Evolutionary conservation across 2,888 invertebrate species (phyloP).

Genomic region (Belgica antarctica): DNA sequence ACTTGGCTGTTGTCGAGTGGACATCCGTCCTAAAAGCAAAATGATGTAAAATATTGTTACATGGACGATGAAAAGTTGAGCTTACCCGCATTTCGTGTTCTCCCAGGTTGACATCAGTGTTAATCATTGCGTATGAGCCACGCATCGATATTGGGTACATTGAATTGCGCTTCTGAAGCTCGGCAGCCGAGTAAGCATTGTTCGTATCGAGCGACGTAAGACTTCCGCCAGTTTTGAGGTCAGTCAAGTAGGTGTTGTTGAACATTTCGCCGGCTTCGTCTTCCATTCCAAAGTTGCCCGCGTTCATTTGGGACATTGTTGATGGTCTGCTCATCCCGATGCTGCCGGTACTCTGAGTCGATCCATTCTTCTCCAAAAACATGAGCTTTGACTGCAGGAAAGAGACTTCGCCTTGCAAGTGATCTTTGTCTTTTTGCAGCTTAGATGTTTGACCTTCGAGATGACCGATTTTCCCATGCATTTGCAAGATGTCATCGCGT

Average conservation of each 20-base stretch:
- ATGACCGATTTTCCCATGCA: not conserved
- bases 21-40: conserved; percentile 6
- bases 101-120: conserved; percentile 61
- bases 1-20: conserved; percentile 50
- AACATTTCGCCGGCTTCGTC: conserved; percentile 86
- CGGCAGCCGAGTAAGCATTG: conserved; percentile 57
- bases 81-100: conserved; percentile 69
- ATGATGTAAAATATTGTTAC: conserved; percentile 1
- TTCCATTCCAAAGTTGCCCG: conserved; percentile 66
- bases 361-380: conserved; percentile 47
- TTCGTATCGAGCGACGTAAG: conserved; percentile 49
- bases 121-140: conserved; percentile 81
- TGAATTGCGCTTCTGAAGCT: conserved; percentile 76
- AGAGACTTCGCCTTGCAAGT: conserved; percentile 49
- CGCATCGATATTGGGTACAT: conserved; percentile 80
- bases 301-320: conserved; percentile 31
- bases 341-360: not conserved
- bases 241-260: conserved; percentile 73
- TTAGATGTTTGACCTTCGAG: not conserved
- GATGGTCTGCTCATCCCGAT: conserved; percentile 9
- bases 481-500: no score
- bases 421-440: not conserved
- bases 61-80: conserved; percentile 35
- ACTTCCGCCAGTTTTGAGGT: conserved; percentile 61
- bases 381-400: conserved; percentile 51